A percentile compares a stretch with the other conserved stretches of the same genome.
Conservation (phyloP, 2,888 invertebrate species). For the Adelognathus sp. region DNA sequence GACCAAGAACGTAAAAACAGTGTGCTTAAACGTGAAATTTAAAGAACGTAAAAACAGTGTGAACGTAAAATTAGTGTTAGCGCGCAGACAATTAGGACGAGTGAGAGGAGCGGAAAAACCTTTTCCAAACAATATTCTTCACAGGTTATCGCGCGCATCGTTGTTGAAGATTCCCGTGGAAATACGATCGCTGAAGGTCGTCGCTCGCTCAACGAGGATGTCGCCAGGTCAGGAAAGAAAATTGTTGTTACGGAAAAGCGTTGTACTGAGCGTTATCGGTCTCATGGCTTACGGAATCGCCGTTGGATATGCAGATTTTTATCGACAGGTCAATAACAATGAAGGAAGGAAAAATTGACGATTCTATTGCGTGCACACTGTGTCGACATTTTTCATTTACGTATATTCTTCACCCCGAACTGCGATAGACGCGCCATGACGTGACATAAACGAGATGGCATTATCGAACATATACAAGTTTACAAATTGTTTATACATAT, state of each 20-base stretch:
- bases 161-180: neutral
- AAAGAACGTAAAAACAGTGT: no score
- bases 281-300: constrained; percentile 64
- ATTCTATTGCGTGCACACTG: neutral
- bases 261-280: constrained; percentile 62
- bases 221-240: constrained; percentile 52
- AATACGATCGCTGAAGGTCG: neutral
- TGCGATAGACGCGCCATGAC: no score
- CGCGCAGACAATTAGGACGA: constrained; percentile 16
- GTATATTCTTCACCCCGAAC: no score
- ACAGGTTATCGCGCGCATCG: neutral
- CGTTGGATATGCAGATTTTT: constrained; percentile 62
- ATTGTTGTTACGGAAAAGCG: constrained; percentile 61
- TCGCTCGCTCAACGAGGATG: constrained; percentile 44
- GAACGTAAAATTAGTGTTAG: neutral
- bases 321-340: constrained; percentile 51
- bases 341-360: neutral
- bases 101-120: neutral
- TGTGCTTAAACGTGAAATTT: no score
- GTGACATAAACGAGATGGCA: no score
- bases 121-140: no score
- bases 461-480: no score
- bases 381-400: no score
- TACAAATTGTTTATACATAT: no score
- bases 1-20: no score